Evolutionary conservation across 2,797 vertebrate genomes (phyloP), one percentile per base, ranked within the genome.

Genomic region (Diceros bicornis): DNA sequence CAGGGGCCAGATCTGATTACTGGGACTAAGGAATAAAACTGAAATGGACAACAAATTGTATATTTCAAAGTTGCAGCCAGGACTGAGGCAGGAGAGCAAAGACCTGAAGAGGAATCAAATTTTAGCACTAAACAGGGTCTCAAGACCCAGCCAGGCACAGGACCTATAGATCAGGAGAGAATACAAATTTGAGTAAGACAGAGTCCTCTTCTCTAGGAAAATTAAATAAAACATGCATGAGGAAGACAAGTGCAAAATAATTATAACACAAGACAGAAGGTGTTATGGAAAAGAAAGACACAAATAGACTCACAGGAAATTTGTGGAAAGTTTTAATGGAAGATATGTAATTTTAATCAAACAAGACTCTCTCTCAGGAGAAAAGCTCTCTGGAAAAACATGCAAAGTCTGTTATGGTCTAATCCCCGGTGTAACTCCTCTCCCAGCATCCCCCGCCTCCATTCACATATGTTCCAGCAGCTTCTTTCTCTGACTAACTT

Each of bases 201-300:
- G 21, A 72, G n/a, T 83, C 25, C 34, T 85, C 12, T 94, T 88
- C 95, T 66, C 82, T n/a, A 89, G 52, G 32, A 78, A 96, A 94
- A 74, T 94, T 78, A 91, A 96, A 59, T 84, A 61, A 82, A 81
- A 66, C 34, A 69, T 17, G 16, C 66, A 89, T 37, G 68, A 74
- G 8, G 74, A 79, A 95, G 57, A 69, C 17, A 91, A 84, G 41
- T 62, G 2, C 37, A 68, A 71, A 47, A 44, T 44, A 66, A 90
- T 68, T 92, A 4, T 74, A 93, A 74, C 59, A 96, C 68, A 93
- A 88, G 44, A 34, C 50, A 89, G 72, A 94, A 89, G 25, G 41
- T 41, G 10, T 29, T 47, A 55, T 1, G 77, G 18, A 79, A 23
- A 86, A 93, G 57, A 92, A 83, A 71, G 21, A 41, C 29, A 92